These are phyloP conservation scores for Allobates femoralis DNA, from an alignment of 2,797 vertebrate species.

Conservation along the genomic window DNA sequence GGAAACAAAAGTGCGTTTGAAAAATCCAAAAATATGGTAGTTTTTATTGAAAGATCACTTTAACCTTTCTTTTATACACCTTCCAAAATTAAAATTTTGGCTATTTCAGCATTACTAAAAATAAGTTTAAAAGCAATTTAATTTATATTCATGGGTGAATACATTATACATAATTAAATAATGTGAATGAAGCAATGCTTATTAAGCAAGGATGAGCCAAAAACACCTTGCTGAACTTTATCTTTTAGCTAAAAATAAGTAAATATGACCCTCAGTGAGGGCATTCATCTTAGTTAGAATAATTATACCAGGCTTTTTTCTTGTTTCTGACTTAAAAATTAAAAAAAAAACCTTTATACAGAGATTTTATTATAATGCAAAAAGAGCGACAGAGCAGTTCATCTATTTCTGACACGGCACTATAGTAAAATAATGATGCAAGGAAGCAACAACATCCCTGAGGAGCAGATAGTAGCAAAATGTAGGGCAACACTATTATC, in stretches of 20 bases:
- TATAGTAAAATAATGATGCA: slow-evolving; percentile 53
- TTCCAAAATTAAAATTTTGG: neutral
- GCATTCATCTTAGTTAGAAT: neutral
- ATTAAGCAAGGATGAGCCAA: neutral
- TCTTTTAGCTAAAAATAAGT: neutral
- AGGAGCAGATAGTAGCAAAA: slow-evolving; percentile 28
- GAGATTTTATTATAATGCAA: neutral
- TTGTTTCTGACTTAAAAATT: neutral
- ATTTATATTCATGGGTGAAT: neutral
- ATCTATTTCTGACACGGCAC: slow-evolving; percentile 25
- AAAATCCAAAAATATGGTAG: no score
- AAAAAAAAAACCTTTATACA: neutral
- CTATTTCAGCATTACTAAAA: neutral
- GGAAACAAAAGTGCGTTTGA: no score
- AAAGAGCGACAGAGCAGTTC: slow-evolving; percentile 10
- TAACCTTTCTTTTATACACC: neutral
- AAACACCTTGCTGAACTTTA: neutral
- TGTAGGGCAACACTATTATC: slow-evolving; percentile 48
- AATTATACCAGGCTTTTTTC: neutral
- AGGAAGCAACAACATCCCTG: slow-evolving; percentile 41
- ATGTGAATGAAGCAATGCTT: neutral
- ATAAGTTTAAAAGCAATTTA: neutral
- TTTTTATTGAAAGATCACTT: no score
- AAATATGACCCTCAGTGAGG: neutral
- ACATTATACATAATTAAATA: neutral